Evolutionary conservation across 2,797 vertebrate genomes (phyloP).

Genomic region (Poecilia wingei): DNA sequence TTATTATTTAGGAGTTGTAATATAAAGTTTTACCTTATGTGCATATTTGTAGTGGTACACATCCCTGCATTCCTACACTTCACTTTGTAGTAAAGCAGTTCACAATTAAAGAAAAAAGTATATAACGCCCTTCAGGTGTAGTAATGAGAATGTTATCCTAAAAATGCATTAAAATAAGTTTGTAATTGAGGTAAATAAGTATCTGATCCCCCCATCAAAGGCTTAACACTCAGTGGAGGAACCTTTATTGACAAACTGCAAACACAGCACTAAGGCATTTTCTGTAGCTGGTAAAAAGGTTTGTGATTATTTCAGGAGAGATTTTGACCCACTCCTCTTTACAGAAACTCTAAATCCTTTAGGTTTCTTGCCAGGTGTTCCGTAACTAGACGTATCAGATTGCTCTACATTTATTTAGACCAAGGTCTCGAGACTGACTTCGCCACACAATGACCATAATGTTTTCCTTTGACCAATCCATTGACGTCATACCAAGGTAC

Average conservation of each 20-base stretch:
- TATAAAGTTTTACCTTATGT: constrained; percentile 40
- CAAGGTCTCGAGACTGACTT: neutral
- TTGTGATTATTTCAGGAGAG: neutral
- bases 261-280: neutral
- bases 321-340: neutral
- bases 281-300: neutral
- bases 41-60: constrained; percentile 53
- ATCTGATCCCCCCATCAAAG: neutral
- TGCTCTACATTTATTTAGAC: neutral
- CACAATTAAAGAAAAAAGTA: constrained; percentile 11
- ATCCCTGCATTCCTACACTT: constrained; percentile 45
- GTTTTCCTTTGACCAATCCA: neutral
- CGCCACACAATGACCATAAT: neutral
- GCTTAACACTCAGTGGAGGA: too few relatives aligned
- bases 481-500: neutral
- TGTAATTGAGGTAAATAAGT: neutral
- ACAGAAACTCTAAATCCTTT: neutral
- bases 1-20: constrained; percentile 57
- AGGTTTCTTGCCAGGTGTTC: neutral
- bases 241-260: neutral
- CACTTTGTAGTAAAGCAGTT: constrained; percentile 37
- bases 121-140: neutral
- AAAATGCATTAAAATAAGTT: neutral
- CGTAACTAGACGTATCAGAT: neutral
- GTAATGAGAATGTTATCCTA: neutral